Evolutionary conservation across 2,113 vertebrate species (phyloP).

Genomic region (Puffinus mauretanicus): DNA sequence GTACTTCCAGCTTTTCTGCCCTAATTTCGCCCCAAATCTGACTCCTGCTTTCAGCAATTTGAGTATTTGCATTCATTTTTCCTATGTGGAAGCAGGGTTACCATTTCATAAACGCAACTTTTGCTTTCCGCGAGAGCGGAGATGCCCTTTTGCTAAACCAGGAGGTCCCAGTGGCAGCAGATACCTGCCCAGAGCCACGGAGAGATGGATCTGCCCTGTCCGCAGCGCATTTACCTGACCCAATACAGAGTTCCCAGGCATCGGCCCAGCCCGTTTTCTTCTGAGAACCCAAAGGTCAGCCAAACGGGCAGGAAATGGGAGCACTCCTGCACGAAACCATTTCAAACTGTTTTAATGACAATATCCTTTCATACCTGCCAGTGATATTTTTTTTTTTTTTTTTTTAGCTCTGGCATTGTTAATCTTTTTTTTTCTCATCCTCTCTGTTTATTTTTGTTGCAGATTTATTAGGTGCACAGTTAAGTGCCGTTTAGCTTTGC

Average conservation of each 20-base stretch:
- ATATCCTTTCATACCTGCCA: conserved; percentile 17
- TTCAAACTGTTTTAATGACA: neutral
- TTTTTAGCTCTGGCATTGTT: neutral
- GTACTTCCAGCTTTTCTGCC: neutral
- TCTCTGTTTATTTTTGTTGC: conserved; percentile 74
- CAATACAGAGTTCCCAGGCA: neutral
- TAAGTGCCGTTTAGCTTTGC: conserved; percentile 68
- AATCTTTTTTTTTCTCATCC: neutral
- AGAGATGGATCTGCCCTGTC: neutral
- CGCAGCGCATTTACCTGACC: accelerated
- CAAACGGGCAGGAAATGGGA: neutral
- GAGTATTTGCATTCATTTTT: neutral
- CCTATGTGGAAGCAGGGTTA: neutral
- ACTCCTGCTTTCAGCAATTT: neutral
- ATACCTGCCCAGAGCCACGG: accelerated
- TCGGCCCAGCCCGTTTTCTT: neutral
- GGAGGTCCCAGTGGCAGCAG: neutral
- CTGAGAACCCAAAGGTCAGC: neutral
- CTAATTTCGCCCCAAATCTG: neutral
- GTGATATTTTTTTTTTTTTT: neutral
- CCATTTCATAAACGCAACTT: neutral
- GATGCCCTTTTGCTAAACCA: neutral
- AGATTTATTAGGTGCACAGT: conserved; percentile 68
- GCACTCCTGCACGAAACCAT: neutral
- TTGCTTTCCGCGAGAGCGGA: accelerated